Evolutionary conservation across 2,113 vertebrate species (phyloP), one percentile per base, ranked within the genome.

Genomic region (Hippopotamus amphibius): DNA sequence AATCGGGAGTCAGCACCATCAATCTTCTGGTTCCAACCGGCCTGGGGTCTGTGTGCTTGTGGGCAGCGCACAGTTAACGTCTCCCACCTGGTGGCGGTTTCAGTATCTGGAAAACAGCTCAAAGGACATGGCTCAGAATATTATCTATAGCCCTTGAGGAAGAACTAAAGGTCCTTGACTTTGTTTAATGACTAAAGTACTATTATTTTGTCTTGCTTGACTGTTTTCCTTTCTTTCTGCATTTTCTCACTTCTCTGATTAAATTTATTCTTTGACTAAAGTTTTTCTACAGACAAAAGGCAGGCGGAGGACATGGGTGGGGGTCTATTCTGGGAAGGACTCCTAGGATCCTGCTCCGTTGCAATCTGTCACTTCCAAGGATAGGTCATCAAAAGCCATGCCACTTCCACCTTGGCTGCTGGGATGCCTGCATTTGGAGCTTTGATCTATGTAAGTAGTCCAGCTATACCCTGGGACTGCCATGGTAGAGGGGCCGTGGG

Each of bases 401-500:
- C 41, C 10, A 2, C 50, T 69, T 77, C 33, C 6, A 24, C 79
- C 11, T 41, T 37, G 48, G 16, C 46, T 76, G 7, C 26, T 33
- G 59, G 48, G 57, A 48, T 7, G 41, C 22, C 59, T 84, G 61
- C 16, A 5, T 33, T 30, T 55, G 74, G 53, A 95, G 22, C 12
- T 26, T 46, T 69, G 61, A 22, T n/a, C 37, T 77, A 0, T 28
- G 59, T 81, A 53, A 5, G 83, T 43, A 59, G 55, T 53, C 43
- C 43, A 13, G 0, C 48, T 59, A 7, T 59, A 7, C 48, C 37
- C 26, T 28, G 72, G 74, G 72, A 24, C 14, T 0, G n/a, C 11
- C 3, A 3, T 1, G 4, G 5, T 19, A 50, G 15, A 4, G 41
- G 15, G 9, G 59, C 50, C 0, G 0, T 3, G 30, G 3, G 17